Conservation (phyloP, 2,113 vertebrate species). For the Sigmodon hispidus region DNA sequence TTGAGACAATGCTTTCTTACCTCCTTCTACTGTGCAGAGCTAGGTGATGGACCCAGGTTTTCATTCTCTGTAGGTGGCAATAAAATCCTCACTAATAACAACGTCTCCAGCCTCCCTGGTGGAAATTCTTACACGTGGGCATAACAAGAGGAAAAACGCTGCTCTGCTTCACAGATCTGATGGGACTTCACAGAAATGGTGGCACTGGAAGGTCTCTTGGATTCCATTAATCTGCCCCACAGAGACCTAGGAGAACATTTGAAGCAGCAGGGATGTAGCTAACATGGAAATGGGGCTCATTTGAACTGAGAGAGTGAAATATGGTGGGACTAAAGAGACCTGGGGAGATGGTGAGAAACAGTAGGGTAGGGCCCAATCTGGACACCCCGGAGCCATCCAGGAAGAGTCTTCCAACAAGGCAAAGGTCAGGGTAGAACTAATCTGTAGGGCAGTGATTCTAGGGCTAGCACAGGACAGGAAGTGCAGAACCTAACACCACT, state of each 20-base stretch:
- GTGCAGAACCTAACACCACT: constrained; percentile 2
- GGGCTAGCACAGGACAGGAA: not conserved
- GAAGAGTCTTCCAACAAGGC: not conserved
- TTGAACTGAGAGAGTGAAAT: not conserved
- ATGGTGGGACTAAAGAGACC: not conserved
- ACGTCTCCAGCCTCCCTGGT: too few species aligned
- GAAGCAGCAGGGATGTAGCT: not conserved
- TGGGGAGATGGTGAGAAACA: not conserved
- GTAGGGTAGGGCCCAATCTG: not conserved
- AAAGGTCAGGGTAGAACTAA: not conserved
- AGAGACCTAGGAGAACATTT: not conserved
- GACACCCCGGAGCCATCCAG: not conserved
- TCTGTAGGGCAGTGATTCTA: not conserved
- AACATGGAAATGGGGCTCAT: not conserved
- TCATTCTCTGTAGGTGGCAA: too few species aligned
- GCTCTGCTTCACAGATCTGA: constrained; percentile 13
- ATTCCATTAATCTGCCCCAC: not conserved
- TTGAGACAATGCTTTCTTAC: too few species aligned
- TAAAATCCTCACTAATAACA: too few species aligned
- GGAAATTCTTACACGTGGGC: too few species aligned
- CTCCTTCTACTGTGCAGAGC: too few species aligned
- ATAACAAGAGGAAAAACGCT: not conserved
- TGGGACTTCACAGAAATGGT: not conserved
- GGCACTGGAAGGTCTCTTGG: not conserved
- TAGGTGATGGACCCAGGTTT: too few species aligned